Conservation (phyloP, 2,113 vertebrate genomes). For the Nematolebias whitei region DNA sequence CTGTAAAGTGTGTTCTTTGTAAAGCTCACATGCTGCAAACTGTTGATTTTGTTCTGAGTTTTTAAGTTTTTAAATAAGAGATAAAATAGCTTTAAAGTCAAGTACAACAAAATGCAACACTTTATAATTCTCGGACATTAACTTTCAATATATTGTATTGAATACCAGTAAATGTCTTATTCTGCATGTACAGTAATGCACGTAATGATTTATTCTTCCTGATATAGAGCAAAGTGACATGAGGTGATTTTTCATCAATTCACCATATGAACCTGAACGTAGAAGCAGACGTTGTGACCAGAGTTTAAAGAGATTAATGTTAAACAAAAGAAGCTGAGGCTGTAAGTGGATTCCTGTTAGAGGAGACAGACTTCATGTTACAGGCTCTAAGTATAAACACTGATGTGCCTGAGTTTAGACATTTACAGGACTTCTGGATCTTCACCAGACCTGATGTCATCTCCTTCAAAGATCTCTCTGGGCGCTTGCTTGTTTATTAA, state of each 20-base stretch:
- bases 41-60: too few relatives aligned
- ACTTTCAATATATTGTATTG: too few relatives aligned
- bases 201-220: too few relatives aligned
- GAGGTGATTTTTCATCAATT: constrained; percentile 10
- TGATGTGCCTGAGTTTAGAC: constrained; percentile 41
- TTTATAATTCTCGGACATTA: too few relatives aligned
- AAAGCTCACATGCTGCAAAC: too few relatives aligned
- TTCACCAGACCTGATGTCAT: constrained; percentile 53
- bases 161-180: too few relatives aligned
- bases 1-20: too few relatives aligned
- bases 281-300: constrained; percentile 1
- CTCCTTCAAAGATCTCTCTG: constrained; percentile 20
- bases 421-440: constrained; percentile 52
- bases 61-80: too few relatives aligned
- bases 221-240: too few relatives aligned
- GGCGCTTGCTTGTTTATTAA: constrained; percentile 40
- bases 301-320: neutral
- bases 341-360: neutral
- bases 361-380: constrained; percentile 21
- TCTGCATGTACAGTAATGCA: too few relatives aligned
- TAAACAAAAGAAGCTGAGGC: constrained; percentile 1
- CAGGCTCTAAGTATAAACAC: constrained; percentile 52
- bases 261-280: constrained; percentile 5
- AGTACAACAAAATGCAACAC: too few relatives aligned
- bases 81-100: too few relatives aligned